These are phyloP conservation scores for Drosophila phalerata DNA, from an alignment of 2,888 invertebrate species.

Conservation along the genomic window DNA sequence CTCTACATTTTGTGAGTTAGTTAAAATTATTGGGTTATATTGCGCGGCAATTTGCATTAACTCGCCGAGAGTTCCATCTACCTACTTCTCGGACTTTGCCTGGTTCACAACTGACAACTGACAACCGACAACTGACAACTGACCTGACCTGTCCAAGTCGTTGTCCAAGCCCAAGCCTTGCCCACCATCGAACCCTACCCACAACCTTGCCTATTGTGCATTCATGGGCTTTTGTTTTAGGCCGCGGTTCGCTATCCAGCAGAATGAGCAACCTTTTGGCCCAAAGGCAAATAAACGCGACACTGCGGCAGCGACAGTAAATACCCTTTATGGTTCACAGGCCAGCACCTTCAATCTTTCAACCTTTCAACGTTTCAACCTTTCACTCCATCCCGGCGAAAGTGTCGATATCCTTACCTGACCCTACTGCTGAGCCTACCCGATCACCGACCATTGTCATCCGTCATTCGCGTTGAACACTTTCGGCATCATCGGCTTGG, in stretches of 20 bases:
- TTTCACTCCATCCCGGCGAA: slow-evolving; percentile 51
- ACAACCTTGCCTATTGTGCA: slow-evolving; percentile 81
- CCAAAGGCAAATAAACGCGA: slow-evolving; percentile 65
- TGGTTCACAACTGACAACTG: background rate
- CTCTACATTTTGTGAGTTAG: slow-evolving; percentile 61
- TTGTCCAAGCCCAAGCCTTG: slow-evolving; percentile 69
- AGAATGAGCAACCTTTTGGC: slow-evolving; percentile 46
- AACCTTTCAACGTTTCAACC: slow-evolving; percentile 33
- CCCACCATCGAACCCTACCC: slow-evolving; percentile 61
- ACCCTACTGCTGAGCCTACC: slow-evolving; percentile 40
- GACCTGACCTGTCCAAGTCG: slow-evolving; percentile 49
- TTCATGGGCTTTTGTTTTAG: slow-evolving; percentile 63
- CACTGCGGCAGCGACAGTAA: slow-evolving; percentile 80
- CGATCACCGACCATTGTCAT: slow-evolving; percentile 49
- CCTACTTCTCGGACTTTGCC: background rate
- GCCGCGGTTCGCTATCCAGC: slow-evolving; percentile 32
- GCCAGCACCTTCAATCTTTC: slow-evolving; percentile 27
- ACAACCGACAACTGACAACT: too few species aligned
- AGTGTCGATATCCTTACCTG: slow-evolving; percentile 39
- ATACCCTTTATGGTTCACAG: slow-evolving; percentile 75
- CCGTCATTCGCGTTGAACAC: slow-evolving; percentile 58
- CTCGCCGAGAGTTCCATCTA: slow-evolving; percentile 56
- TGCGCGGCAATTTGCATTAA: slow-evolving; percentile 83
- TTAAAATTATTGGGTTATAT: slow-evolving; percentile 82
- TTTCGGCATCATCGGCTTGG: slow-evolving; percentile 55